Percentiles rank a stretch among this genome's conserved stretches.
Conservation (phyloP, 2,888 invertebrate genomes). For the Eupithecia pulchellata region DNA sequence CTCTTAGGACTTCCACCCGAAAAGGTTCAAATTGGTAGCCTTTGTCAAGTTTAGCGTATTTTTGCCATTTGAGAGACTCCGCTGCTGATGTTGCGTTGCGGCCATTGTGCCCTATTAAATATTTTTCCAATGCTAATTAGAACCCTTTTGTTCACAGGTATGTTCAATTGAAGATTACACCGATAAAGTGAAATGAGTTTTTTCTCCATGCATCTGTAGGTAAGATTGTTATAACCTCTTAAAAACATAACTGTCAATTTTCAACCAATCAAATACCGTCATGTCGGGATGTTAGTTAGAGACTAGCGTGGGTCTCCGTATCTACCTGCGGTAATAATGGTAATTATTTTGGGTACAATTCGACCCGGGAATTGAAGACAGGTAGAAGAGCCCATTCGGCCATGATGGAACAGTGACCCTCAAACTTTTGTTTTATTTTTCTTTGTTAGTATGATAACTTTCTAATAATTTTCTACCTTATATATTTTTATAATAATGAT, state of each 20-base stretch:
- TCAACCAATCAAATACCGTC: conserved; percentile 39
- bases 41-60: too few relatives aligned
- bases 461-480: neutral
- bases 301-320: conserved; percentile 34
- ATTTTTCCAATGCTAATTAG: neutral
- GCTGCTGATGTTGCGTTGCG: too few relatives aligned
- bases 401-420: conserved; percentile 54
- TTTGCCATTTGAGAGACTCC: too few relatives aligned
- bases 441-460: neutral
- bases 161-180: conserved; percentile 31
- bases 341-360: conserved; percentile 78
- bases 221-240: conserved; percentile 1
- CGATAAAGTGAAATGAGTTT: neutral
- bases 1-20: too few relatives aligned
- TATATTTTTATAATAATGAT: neutral
- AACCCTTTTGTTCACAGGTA: conserved; percentile 60
- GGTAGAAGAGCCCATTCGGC: conserved; percentile 57
- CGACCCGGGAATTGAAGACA: conserved; percentile 63
- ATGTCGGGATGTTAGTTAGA: conserved; percentile 46
- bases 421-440: conserved; percentile 54
- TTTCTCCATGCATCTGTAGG: neutral
- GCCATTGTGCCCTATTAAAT: too few relatives aligned
- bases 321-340: conserved; percentile 66
- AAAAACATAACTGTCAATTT: conserved; percentile 42
- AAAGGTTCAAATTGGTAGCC: too few relatives aligned